Conservation (phyloP, 2,888 invertebrate genomes). For the Thecocarcelia acutangulata region DNA sequence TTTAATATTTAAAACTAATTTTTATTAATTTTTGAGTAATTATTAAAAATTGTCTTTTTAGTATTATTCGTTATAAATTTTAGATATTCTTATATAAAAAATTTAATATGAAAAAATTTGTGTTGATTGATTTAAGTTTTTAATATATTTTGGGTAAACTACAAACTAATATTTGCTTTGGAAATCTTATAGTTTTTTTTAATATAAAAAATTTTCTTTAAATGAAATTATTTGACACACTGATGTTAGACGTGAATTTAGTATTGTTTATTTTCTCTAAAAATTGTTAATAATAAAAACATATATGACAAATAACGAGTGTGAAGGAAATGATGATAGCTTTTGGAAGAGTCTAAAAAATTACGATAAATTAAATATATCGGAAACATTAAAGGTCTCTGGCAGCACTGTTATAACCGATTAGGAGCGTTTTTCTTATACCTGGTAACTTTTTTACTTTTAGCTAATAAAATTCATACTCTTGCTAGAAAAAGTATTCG, state of each 20-base stretch:
- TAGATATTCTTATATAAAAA: conserved; percentile 35
- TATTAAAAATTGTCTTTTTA: conserved; percentile 55
- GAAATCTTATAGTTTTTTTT: conserved; percentile 20
- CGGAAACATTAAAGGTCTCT: no score
- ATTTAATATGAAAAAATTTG: conserved; percentile 56
- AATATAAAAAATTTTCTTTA: conserved; percentile 11
- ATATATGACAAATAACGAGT: conserved; percentile 8
- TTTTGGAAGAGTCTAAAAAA: no score
- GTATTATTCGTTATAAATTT: conserved; percentile 22
- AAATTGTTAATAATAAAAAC: conserved; percentile 1
- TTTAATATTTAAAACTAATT: conserved; percentile 48
- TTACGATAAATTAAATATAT: no score
- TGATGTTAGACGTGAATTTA: conserved; percentile 8
- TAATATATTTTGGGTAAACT: conserved; percentile 47
- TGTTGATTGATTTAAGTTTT: conserved; percentile 40
- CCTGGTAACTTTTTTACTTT: no score
- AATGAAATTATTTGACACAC: conserved; percentile 47
- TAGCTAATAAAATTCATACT: no score
- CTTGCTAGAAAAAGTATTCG: no score
- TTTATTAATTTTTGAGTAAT: conserved; percentile 46
- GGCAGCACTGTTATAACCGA: no score
- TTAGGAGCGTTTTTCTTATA: no score
- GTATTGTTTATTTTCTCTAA: neutral
- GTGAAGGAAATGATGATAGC: neutral
- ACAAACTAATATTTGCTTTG: conserved; percentile 64